A percentile compares a stretch with the other conserved stretches of the same genome.
Conservation (phyloP, 2,797 vertebrate genomes). For the Melanogrammus aeglefinus region DNA sequence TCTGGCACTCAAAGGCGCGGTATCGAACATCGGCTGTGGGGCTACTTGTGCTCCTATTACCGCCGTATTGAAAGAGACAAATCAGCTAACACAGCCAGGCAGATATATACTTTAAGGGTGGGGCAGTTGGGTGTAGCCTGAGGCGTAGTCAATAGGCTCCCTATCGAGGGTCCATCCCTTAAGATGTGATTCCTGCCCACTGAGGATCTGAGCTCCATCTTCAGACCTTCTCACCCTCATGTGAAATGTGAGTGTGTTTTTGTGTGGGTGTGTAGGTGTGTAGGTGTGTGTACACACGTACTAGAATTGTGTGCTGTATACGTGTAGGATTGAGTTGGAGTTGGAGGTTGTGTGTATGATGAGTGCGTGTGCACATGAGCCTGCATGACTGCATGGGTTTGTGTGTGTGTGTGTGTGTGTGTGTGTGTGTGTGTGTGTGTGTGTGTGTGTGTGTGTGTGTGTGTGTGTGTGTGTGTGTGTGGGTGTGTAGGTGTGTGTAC, state of each 20-base stretch:
- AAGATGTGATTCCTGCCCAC: constrained; percentile 16
- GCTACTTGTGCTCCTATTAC: constrained; percentile 53
- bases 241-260: background rate
- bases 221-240: constrained; percentile 12
- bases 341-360: no score
- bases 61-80: constrained; percentile 51
- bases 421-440: no score
- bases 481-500: no score
- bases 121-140: no score
- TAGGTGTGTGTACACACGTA: no score
- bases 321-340: no score
- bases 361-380: no score
- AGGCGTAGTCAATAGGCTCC: constrained; percentile 28
- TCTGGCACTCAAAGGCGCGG: constrained; percentile 51
- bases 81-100: constrained; percentile 23
- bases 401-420: no score
- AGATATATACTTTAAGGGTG: constrained; percentile 27
- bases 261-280: background rate
- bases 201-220: constrained; percentile 16
- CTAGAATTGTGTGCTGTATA: no score
- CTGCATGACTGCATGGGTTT: no score
- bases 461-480: no score
- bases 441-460: no score
- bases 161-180: background rate
- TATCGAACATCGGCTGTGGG: constrained; percentile 48